phyloP scores from a whole-genome alignment of 2,113 vertebrate genomes.

The Merops nubicus region DNA sequence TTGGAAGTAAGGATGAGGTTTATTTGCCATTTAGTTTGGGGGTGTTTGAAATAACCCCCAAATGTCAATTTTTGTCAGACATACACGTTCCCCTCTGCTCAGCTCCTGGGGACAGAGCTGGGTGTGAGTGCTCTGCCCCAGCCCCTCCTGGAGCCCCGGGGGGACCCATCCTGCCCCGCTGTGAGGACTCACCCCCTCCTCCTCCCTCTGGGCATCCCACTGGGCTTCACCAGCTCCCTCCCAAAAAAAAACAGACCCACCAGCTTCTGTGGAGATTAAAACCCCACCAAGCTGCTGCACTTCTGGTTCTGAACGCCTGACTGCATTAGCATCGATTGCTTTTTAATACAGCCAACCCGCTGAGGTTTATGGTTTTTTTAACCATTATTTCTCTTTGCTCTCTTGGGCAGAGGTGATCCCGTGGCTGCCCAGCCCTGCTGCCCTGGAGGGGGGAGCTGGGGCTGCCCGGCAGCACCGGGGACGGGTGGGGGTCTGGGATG shows the following conservation, averaged over 20 bases:
- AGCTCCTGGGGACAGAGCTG: rapidly evolving
- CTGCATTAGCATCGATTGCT: conserved; percentile 27
- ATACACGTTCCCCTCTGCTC: rapidly evolving
- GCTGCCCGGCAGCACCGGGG: background rate
- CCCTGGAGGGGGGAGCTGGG: background rate
- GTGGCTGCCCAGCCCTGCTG: background rate
- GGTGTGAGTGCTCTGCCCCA: rapidly evolving
- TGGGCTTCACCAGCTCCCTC: background rate
- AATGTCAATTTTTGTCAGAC: background rate
- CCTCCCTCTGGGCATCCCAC: background rate
- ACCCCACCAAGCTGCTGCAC: rapidly evolving
- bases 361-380: background rate
- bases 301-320: background rate
- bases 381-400: background rate
- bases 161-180: no score
- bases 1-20: background rate
- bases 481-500: rapidly evolving
- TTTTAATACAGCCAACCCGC: background rate
- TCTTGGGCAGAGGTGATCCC: background rate
- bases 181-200: no score
- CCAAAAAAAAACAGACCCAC: rapidly evolving
- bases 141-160: background rate
- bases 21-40: background rate
- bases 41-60: background rate
- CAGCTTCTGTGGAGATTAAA: background rate